A percentile compares a stretch with the other conserved stretches of the same genome.
Evolutionary conservation across 1,140 invertebrate species (phyloP).

Genomic region (Drosophila insularis): DNA sequence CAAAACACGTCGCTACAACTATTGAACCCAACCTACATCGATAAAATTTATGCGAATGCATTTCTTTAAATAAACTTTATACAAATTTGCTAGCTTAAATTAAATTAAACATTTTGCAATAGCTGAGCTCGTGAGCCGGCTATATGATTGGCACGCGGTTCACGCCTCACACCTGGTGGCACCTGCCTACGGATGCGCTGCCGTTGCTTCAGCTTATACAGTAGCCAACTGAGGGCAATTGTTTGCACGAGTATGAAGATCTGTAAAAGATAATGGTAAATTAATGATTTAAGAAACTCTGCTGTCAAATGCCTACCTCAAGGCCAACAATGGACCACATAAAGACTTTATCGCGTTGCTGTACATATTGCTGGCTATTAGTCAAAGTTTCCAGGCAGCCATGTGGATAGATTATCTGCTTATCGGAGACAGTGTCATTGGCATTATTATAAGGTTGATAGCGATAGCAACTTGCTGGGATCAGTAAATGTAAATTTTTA

Average conservation of each 20-base stretch:
- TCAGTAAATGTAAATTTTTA: slow-evolving; percentile 49
- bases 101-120: slow-evolving; percentile 48
- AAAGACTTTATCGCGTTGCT: slow-evolving; percentile 65
- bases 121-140: slow-evolving; percentile 52
- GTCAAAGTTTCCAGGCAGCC: slow-evolving; percentile 55
- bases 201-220: slow-evolving; percentile 54
- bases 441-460: slow-evolving; percentile 47
- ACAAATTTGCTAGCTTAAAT: slow-evolving; percentile 11
- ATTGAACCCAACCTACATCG: slow-evolving; percentile 39
- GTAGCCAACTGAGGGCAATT: slow-evolving; percentile 50
- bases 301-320: slow-evolving; percentile 53
- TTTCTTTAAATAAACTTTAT: slow-evolving; percentile 54
- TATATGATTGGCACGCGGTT: slow-evolving; percentile 62
- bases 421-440: slow-evolving; percentile 28
- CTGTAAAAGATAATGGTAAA: slow-evolving; percentile 19
- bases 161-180: slow-evolving; percentile 62
- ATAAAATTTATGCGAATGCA: slow-evolving; percentile 46
- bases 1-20: slow-evolving; percentile 65
- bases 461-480: slow-evolving; percentile 77
- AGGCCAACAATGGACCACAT: slow-evolving; percentile 73
- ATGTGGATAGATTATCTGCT: slow-evolving; percentile 39
- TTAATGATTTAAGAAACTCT: not conserved
- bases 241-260: slow-evolving; percentile 65
- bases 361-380: slow-evolving; percentile 42
- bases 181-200: slow-evolving; percentile 49